Evolutionary conservation across 2,888 invertebrate species (phyloP).

Genomic region (Dioctria linearis): DNA sequence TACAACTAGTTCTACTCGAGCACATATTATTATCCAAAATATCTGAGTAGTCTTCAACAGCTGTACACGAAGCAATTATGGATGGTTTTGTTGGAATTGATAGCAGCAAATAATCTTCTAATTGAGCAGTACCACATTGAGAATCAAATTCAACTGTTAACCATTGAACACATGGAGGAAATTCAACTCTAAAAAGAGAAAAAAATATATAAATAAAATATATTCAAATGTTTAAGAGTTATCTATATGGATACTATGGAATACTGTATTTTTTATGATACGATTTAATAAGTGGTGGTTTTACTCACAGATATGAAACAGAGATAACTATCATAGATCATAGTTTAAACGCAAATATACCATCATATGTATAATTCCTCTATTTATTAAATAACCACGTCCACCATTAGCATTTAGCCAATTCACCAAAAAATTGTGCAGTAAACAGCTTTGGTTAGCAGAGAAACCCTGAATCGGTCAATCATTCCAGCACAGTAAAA

Average conservation of each 20-base stretch:
- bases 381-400: too few species aligned
- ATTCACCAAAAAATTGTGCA: too few species aligned
- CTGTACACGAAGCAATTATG: constrained; percentile 59
- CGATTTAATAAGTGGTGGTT: too few species aligned
- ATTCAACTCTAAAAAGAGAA: constrained; percentile 78
- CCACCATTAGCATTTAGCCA: too few species aligned
- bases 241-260: neutral
- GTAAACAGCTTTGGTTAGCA: too few species aligned
- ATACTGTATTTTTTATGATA: neutral
- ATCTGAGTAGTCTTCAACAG: constrained; percentile 66
- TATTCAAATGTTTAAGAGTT: too few species aligned
- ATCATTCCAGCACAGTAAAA: too few species aligned
- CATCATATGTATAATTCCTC: too few species aligned
- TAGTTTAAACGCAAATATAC: too few species aligned
- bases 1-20: constrained; percentile 61
- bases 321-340: too few species aligned
- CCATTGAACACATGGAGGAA: constrained; percentile 92
- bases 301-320: too few species aligned
- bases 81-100: constrained; percentile 74
- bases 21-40: constrained; percentile 67
- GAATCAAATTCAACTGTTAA: constrained; percentile 94
- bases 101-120: constrained; percentile 89
- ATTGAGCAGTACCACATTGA: constrained; percentile 92
- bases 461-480: too few species aligned
- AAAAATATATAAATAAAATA: neutral